Conservation (phyloP, 2,113 vertebrate species). For the Ageneiosus marmoratus region DNA sequence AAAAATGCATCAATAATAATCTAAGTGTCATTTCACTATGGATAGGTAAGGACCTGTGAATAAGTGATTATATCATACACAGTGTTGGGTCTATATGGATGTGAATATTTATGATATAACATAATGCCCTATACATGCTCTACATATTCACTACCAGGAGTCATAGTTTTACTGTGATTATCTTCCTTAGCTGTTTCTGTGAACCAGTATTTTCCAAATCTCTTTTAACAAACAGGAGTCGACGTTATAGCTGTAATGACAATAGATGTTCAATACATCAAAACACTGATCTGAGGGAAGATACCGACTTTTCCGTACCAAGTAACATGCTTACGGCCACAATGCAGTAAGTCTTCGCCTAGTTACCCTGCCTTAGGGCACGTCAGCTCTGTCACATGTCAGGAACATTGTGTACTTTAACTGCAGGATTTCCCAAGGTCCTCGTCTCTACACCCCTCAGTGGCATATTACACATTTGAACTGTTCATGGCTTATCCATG, state of each 20-base stretch:
- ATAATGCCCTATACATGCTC: neutral
- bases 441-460: neutral
- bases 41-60: neutral
- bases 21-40: neutral
- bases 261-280: neutral
- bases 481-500: neutral
- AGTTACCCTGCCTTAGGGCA: neutral
- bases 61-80: neutral
- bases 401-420: slow-evolving; percentile 4
- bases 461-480: neutral
- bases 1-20: neutral
- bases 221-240: neutral
- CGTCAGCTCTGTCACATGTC: neutral
- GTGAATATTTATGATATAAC: neutral
- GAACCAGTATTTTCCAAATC: neutral
- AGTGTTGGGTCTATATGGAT: neutral
- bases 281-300: neutral
- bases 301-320: neutral
- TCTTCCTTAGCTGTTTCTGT: neutral
- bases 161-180: neutral
- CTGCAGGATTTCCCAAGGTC: neutral
- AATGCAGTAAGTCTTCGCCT: neutral
- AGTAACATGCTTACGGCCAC: neutral
- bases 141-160: neutral
- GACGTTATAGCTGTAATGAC: neutral